Percentiles rank a stretch among this genome's conserved stretches.
Conservation (phyloP, 53 echinoderm and acorn worm species). For the Astropecten irregularis region DNA sequence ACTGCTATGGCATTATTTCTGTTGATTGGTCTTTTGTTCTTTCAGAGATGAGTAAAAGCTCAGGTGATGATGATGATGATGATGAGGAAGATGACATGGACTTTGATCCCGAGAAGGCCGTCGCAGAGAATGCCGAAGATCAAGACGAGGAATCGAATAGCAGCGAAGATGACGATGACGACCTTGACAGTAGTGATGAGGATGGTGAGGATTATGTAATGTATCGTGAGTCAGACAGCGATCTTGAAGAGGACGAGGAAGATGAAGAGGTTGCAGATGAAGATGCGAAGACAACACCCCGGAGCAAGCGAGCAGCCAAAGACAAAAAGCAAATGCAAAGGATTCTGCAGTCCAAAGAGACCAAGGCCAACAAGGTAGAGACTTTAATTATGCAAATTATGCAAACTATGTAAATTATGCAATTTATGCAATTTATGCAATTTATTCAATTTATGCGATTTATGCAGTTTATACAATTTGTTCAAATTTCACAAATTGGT, state of each 20-base stretch:
- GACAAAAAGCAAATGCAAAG: not conserved
- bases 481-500: no score
- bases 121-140: not conserved
- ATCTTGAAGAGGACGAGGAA: not conserved
- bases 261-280: not conserved
- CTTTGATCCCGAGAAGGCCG: not conserved
- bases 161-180: constrained; percentile 26
- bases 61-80: not conserved
- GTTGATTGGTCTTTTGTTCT: no score
- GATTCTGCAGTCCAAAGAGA: not conserved
- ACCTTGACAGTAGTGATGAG: not conserved
- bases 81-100: constrained; percentile 17
- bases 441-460: no score
- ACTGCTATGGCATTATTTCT: no score
- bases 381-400: no score
- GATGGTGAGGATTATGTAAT: not conserved
- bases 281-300: not conserved
- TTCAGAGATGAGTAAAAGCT: constrained; percentile 25
- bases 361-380: not conserved
- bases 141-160: not conserved
- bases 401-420: no score
- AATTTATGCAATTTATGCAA: no score
- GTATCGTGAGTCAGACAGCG: constrained; percentile 3
- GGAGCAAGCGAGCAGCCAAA: not conserved
- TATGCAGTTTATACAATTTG: no score